These are phyloP conservation scores for Xiphophorus birchmanni DNA, from an alignment of 2,797 vertebrate genomes.

Conservation along the genomic window DNA sequence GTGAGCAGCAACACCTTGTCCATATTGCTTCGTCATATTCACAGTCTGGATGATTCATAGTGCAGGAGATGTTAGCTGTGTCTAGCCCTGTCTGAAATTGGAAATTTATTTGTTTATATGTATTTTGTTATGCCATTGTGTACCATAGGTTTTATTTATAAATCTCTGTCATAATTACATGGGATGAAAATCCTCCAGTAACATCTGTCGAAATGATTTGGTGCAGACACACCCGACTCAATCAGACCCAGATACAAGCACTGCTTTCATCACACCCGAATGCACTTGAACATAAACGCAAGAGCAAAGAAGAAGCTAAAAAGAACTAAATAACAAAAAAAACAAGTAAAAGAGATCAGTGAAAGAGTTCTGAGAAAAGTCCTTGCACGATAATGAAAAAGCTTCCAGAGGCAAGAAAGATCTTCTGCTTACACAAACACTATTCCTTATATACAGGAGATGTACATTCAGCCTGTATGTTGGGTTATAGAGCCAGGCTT, in stretches of 20 bases:
- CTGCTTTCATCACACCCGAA: background rate
- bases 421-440: background rate
- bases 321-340: background rate
- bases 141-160: background rate
- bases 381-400: background rate
- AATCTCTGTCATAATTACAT: background rate
- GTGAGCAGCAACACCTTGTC: conserved; percentile 8
- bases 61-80: background rate
- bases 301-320: too few relatives aligned
- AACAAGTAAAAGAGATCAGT: background rate
- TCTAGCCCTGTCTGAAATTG: conserved; percentile 2
- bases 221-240: background rate
- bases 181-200: background rate
- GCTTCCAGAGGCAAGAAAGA: background rate
- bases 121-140: background rate
- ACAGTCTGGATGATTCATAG: conserved; percentile 5
- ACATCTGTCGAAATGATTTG: background rate
- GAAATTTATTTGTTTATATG: background rate
- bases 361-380: background rate
- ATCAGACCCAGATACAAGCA: background rate
- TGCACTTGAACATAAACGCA: background rate
- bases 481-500: background rate
- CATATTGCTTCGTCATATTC: conserved; percentile 7
- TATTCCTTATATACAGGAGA: background rate
- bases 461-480: background rate